Percentiles rank a stretch among this genome's conserved stretches.
Evolutionary conservation across 2,113 vertebrate species (phyloP).

Genomic region (Pongo pygmaeus): DNA sequence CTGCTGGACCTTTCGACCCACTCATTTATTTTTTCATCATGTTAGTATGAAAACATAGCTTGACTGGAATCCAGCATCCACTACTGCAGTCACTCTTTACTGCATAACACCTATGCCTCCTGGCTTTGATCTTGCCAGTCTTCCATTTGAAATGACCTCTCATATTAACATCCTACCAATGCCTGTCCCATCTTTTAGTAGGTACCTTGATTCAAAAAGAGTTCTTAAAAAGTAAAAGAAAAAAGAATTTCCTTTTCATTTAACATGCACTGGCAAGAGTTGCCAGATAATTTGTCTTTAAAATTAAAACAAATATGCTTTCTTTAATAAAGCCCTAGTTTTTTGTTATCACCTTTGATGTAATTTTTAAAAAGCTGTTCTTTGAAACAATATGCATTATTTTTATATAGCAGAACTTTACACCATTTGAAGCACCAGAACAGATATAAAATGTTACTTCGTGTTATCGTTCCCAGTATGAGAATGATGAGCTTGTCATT

Average conservation of each 20-base stretch:
- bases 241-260: background rate
- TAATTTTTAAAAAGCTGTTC: background rate
- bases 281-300: background rate
- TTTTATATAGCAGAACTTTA: background rate
- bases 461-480: background rate
- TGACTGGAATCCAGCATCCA: background rate
- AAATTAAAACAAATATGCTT: background rate
- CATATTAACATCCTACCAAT: background rate
- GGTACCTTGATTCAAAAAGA: background rate
- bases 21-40: background rate
- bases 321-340: background rate
- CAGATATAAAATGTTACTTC: background rate
- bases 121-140: background rate
- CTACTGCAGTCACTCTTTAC: background rate
- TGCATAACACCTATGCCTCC: background rate
- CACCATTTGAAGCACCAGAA: background rate
- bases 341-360: background rate
- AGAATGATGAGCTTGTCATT: background rate
- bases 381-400: background rate
- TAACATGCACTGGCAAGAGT: background rate
- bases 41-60: background rate
- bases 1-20: background rate
- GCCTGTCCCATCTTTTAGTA: background rate
- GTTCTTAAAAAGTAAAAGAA: background rate
- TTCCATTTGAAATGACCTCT: background rate